Base-by-base conservation (phyloP, 1,140 invertebrate species). In the Thalassaphorura encarpata region DNA sequence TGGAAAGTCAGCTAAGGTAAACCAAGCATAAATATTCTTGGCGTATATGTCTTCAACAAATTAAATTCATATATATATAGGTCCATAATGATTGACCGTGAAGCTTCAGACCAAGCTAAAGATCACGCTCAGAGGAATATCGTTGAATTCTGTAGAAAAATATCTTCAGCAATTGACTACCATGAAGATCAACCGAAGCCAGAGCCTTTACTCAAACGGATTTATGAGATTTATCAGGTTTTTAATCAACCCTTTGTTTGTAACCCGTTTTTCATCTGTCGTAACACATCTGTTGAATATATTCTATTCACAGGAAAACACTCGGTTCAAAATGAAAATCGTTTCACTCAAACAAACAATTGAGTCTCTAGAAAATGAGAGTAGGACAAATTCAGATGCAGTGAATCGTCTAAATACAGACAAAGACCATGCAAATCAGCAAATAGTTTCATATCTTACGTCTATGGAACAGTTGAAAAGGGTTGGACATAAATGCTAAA, bases 401-500 rank as follows among this genome's bases (percentile, higher is more conserved):
- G 68, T 84, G 26, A 80, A 83, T 45, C 73, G 82, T 63, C 69
- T 77, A 0, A 73, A 77, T 54, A 66, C 73, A 15, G 83, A 85
- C 52, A 82, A 80, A 67, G 83, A 85, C 54, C 77, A 78, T 59
- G 67, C 84, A 5, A 83, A 85, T 65, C 73, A 81, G 62, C 82
- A 84, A 68, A 73, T 79, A 1, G 78, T 79, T 2, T 67, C 72
- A 1, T 80, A 84, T 62, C 67, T 81, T 19, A 66, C 82, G 1
- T 82, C 83, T 56, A 72, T 83, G 19, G 83, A 84, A 63, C 75
- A 80, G 56, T 67, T 84, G 19, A 77, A 79, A 57, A 72, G 77
- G 70, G 75, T 75, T 56, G 58, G 5, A 36, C 33, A 11, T 48
- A 13, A 13, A 23, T 40, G 13, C 26, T 19, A 18, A 40, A 52